Evolutionary conservation across 1,140 invertebrate species (phyloP).

Genomic region (Stratiolaelaps scimitus): DNA sequence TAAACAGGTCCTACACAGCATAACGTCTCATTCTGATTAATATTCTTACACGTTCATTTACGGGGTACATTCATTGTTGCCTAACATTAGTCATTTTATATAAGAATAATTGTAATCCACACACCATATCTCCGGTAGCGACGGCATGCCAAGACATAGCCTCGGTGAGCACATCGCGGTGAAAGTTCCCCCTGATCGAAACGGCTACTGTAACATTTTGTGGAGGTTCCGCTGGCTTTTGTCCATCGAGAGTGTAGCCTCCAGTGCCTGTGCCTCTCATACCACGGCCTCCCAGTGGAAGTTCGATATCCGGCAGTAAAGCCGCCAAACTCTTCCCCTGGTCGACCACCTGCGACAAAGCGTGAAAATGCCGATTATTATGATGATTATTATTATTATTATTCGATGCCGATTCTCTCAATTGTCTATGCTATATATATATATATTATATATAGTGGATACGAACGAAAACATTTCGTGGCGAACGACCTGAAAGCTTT

Average conservation of each 20-base stretch:
- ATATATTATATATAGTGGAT: conserved; percentile 40
- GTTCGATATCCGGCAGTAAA: conserved; percentile 31
- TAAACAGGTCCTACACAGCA: no score
- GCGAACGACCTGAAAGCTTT: no score
- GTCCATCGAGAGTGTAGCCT: no score
- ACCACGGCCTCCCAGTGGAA: background rate
- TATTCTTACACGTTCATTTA: no score
- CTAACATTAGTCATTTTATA: no score
- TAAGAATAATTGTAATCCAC: no score
- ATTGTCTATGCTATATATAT: background rate
- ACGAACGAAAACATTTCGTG: no score
- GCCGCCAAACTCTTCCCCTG: conserved; percentile 32
- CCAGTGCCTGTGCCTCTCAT: no score
- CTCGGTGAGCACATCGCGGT: background rate
- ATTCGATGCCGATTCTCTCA: no score
- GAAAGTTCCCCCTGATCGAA: background rate
- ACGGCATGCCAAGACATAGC: conserved; percentile 22
- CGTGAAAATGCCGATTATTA: no score
- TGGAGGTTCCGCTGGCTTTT: background rate
- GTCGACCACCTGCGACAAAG: conserved; percentile 35
- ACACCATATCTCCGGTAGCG: conserved; percentile 12
- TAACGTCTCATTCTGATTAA: no score
- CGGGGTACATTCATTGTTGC: no score
- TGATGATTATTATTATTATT: conserved; percentile 19
- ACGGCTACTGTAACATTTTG: conserved; percentile 21